A percentile compares a stretch with the other conserved stretches of the same genome.
Conservation (phyloP, 2,113 vertebrate species). For the Coreoperca whiteheadi region DNA sequence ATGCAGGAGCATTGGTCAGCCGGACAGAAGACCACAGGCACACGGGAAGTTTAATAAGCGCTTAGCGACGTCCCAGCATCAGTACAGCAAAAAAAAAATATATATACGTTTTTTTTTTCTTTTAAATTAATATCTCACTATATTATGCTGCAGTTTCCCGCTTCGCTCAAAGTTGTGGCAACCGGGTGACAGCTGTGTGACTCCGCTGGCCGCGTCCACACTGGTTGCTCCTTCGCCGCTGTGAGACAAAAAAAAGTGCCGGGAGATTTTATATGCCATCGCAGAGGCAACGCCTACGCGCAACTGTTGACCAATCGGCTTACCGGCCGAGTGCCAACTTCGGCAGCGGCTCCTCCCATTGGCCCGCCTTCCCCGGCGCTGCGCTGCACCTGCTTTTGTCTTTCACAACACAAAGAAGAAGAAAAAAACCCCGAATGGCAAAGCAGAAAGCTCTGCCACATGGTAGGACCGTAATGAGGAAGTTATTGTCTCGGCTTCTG, state of each 20-base stretch:
- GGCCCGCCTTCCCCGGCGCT: conserved; percentile 28
- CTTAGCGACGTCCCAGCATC: conserved; percentile 58
- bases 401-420: conserved; percentile 80
- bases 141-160: background rate
- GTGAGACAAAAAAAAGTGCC: conserved; percentile 18
- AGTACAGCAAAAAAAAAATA: background rate
- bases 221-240: conserved; percentile 1
- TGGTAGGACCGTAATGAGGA: conserved; percentile 39
- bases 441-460: conserved; percentile 33
- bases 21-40: conserved; percentile 29
- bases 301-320: conserved; percentile 56
- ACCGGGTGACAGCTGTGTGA: conserved; percentile 20
- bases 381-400: conserved; percentile 85
- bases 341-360: conserved; percentile 45
- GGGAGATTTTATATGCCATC: conserved; percentile 56
- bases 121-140: background rate
- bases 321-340: background rate
- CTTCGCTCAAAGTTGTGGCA: conserved; percentile 12
- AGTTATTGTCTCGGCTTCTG: background rate
- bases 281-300: conserved; percentile 14
- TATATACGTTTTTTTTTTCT: too few relatives aligned
- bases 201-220: background rate
- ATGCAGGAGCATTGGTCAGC: conserved; percentile 83
- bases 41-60: background rate
- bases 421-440: conserved; percentile 39